These are phyloP conservation scores for Ursus arctos DNA, from an alignment of 2,113 vertebrate genomes.

Conservation along the genomic window DNA sequence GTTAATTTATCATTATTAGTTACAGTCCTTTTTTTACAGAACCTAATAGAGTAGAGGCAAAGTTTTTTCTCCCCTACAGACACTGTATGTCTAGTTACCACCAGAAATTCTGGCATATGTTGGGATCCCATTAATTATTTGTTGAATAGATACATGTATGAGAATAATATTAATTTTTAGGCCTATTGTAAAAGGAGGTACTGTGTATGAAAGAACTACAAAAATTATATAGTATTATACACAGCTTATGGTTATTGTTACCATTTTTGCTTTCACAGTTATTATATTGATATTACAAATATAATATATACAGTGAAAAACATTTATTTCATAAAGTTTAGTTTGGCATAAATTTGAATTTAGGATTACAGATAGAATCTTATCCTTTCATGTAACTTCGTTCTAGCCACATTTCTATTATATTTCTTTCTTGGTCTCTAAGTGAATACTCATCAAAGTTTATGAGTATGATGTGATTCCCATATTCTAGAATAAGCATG, in stretches of 20 bases:
- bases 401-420: neutral
- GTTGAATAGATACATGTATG: neutral
- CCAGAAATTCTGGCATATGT: neutral
- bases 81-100: neutral
- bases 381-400: neutral
- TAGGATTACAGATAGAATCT: neutral
- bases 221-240: neutral
- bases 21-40: neutral
- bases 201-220: neutral
- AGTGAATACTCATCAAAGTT: slow-evolving; percentile 12
- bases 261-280: neutral
- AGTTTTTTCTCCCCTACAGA: neutral
- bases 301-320: neutral
- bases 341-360: neutral
- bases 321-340: neutral
- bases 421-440: slow-evolving; percentile 30
- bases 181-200: neutral
- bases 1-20: neutral
- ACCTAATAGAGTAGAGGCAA: neutral
- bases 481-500: slow-evolving; percentile 1
- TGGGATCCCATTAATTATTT: neutral
- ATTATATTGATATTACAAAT: neutral
- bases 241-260: neutral
- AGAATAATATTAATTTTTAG: neutral
- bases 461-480: neutral